Evolutionary conservation across 2,888 invertebrate genomes (phyloP), one percentile per base, ranked within the genome.

Genomic region (Agonopterix heracliana): DNA sequence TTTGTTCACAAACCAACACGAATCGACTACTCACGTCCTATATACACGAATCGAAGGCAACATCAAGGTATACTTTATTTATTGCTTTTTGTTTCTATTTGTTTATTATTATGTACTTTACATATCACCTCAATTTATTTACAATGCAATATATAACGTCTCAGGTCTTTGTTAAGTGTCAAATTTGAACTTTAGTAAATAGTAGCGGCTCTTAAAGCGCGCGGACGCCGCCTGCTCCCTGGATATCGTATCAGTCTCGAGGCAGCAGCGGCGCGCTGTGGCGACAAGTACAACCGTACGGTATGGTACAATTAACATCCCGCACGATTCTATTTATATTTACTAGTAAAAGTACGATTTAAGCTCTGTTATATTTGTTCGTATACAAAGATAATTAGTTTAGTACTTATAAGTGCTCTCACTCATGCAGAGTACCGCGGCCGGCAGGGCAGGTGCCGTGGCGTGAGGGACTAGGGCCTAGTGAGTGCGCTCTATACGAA

Each of bases 41-140:
- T 86, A 68, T 82, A 83, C 80, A 84, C 75, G 68, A 72, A 73
- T 72, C 71, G 78, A 88, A 88, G 87, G 87, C 87, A 88, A 86
- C 87, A 78, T 82, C 80, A 85, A 84, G 83, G 88, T 88, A 88
- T 87, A 88, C 87, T 81, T 86, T 87, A 86, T 81, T 86, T 87
- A 87, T 88, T 87, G 87, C 87, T 88, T 87, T 38, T 80, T 82
- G 83, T 85, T 85, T 74, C 75, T 78, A 76, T 80, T 74, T 76
- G 71, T 77, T 76, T 73, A 75, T 66, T 60, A 68, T 72, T 73
- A 84, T 83, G 81, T 85, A 84, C 77, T 84, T 79, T 78, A 84
- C 72, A 84, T 86, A 87, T 86, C 86, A 86, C 86, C 77, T 74
- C 73, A 71, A 26, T 26, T 70, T 73, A 74, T 84, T 85, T 83